These are phyloP conservation scores for Siniperca obscura DNA, from an alignment of 2,797 vertebrate genomes.

Conservation along the genomic window DNA sequence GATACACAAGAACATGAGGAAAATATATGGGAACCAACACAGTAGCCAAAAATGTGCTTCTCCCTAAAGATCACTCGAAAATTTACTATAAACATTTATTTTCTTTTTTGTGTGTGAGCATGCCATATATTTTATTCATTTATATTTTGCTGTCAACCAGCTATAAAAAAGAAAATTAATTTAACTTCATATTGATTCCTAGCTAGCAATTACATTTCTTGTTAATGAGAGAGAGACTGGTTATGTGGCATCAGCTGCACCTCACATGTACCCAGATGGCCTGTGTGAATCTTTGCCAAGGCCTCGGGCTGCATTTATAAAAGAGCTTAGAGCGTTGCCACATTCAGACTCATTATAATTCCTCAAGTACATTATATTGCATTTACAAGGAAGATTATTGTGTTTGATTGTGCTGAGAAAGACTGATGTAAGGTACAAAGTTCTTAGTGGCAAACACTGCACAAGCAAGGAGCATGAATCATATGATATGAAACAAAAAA, in stretches of 20 bases:
- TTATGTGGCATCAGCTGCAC: slow-evolving; percentile 60
- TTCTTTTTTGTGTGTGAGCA: background rate
- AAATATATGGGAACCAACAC: slow-evolving; percentile 8
- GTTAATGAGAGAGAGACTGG: slow-evolving; percentile 25
- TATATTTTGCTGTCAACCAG: background rate
- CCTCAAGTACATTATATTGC: slow-evolving; percentile 38
- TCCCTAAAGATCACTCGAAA: background rate
- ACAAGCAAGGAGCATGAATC: background rate
- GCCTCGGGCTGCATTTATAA: slow-evolving; percentile 49
- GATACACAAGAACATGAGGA: slow-evolving; percentile 7
- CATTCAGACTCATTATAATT: slow-evolving; percentile 58
- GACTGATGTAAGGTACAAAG: background rate
- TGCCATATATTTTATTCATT: background rate
- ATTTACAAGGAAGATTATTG: slow-evolving; percentile 30
- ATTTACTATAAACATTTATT: background rate
- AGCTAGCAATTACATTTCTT: slow-evolving; percentile 12
- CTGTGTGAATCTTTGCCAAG: slow-evolving; percentile 60
- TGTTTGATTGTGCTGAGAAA: slow-evolving; percentile 16
- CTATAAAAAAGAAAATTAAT: background rate
- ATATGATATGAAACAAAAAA: background rate
- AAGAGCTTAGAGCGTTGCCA: slow-evolving; percentile 47
- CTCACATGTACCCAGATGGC: slow-evolving; percentile 65
- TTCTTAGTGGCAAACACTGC: background rate
- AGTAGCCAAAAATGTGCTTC: slow-evolving; percentile 1
- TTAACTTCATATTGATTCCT: slow-evolving; percentile 1